These are phyloP conservation scores for Turritopsis rubra DNA, from an alignment of 30 jellyfish, hydroid and myxozoan species.

Conservation along the genomic window DNA sequence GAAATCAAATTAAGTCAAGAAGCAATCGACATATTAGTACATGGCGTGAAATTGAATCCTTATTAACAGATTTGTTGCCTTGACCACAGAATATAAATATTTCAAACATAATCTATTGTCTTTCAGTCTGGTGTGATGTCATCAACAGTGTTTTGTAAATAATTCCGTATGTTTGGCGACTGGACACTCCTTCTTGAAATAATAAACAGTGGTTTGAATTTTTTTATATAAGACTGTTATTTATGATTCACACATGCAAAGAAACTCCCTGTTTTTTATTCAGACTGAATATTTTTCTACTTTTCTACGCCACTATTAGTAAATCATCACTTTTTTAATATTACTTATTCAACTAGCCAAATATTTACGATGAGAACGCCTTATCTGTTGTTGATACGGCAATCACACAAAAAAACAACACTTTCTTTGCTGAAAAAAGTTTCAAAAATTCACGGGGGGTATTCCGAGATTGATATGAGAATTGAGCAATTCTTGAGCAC, in stretches of 20 bases:
- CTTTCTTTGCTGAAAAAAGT: no score
- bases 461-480: background rate
- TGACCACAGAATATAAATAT: background rate
- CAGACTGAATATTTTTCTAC: no score
- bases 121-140: background rate
- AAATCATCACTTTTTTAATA: no score
- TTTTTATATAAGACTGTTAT: no score
- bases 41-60: background rate
- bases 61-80: background rate
- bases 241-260: background rate
- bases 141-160: background rate
- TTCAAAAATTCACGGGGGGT: no score
- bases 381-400: no score
- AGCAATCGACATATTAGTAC: background rate
- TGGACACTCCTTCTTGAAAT: background rate
- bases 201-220: background rate
- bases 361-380: no score
- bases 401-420: no score
- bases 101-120: background rate
- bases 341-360: no score
- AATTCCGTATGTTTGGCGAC: background rate
- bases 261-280: no score
- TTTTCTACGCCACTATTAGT: no score
- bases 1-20: background rate
- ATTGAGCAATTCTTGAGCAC: background rate